These are phyloP conservation scores for Ectobius pallidus DNA, from an alignment of 2,888 invertebrate species.

Conservation along the genomic window DNA sequence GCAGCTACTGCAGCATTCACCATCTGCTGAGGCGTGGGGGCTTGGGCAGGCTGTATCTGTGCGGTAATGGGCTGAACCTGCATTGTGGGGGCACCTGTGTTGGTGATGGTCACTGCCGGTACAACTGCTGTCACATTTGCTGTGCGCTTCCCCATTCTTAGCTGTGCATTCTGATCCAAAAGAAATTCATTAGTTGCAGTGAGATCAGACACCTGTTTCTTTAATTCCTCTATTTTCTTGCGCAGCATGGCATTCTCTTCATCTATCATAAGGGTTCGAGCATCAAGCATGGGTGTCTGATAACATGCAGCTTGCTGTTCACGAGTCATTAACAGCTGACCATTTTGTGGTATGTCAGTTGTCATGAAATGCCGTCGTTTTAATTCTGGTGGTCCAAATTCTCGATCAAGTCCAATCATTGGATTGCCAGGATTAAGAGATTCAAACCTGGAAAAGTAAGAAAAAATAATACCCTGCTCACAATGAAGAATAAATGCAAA, in stretches of 20 bases:
- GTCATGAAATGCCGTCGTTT: constrained; percentile 49
- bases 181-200: constrained; percentile 80
- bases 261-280: constrained; percentile 48
- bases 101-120: constrained; percentile 65
- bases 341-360: constrained; percentile 3
- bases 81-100: constrained; percentile 52
- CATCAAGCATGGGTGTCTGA: constrained; percentile 23
- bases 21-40: constrained; percentile 55
- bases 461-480: too few species aligned
- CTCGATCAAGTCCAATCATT: constrained; percentile 43
- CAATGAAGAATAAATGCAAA: too few species aligned
- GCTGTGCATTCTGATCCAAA: constrained; percentile 75
- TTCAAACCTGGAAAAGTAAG: constrained; percentile 8
- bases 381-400: constrained; percentile 51
- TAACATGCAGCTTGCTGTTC: neutral
- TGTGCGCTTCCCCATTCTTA: constrained; percentile 65
- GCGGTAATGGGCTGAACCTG: constrained; percentile 44
- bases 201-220: constrained; percentile 72
- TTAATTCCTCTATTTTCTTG: constrained; percentile 71
- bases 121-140: constrained; percentile 62
- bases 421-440: neutral
- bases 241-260: constrained; percentile 72
- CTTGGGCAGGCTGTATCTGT: constrained; percentile 57
- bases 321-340: constrained; percentile 2
- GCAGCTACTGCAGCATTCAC: constrained; percentile 55